Evolutionary conservation across 2,113 vertebrate species (phyloP).

Genomic region (Acinonyx jubatus): DNA sequence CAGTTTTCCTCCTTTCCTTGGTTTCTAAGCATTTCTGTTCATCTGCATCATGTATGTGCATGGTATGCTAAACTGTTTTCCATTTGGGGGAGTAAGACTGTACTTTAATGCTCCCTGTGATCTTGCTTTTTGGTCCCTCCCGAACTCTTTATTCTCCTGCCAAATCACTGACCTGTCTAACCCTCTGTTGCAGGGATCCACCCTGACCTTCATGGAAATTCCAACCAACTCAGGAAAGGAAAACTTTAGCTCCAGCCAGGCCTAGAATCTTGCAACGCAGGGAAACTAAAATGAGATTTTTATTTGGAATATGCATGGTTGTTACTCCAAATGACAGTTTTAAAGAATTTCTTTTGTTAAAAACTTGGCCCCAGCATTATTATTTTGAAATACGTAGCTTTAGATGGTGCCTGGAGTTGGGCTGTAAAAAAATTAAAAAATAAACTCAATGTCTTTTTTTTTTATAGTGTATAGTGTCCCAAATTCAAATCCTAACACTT

Average conservation of each 20-base stretch:
- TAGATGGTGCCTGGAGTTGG: neutral
- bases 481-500: conserved; percentile 3
- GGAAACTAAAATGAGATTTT: conserved; percentile 58
- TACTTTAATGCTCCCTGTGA: conserved; percentile 46
- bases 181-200: conserved; percentile 67
- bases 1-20: conserved; percentile 38
- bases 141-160: conserved; percentile 67
- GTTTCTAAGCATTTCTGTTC: conserved; percentile 53
- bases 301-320: conserved; percentile 16
- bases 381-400: conserved; percentile 38
- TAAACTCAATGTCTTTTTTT: conserved; percentile 19
- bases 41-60: neutral
- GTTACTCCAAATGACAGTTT: conserved; percentile 29
- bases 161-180: conserved; percentile 66
- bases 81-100: neutral
- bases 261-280: neutral
- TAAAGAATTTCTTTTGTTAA: conserved; percentile 26
- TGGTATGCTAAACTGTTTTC: conserved; percentile 10
- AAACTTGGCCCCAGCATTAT: conserved; percentile 21
- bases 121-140: conserved; percentile 42
- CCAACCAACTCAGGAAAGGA: conserved; percentile 65
- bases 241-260: conserved; percentile 57
- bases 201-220: conserved; percentile 76
- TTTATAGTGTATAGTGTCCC: neutral
- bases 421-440: neutral